Evolutionary conservation across 1,140 invertebrate genomes (phyloP), one percentile per base, ranked within the genome.

Genomic region (Drosophila tani): DNA sequence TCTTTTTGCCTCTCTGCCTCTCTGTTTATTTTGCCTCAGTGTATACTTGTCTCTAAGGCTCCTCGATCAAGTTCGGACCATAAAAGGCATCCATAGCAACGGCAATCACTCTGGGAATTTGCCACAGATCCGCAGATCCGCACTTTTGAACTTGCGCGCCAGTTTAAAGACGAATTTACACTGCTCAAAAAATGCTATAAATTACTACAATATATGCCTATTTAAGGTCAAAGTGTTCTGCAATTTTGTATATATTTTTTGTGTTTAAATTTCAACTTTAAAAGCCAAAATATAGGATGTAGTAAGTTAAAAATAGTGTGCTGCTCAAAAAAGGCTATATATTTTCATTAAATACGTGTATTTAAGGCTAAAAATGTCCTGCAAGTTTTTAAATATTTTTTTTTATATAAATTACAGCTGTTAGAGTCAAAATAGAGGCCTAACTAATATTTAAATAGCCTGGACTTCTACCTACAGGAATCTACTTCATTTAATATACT

Each of bases 111-210:
- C 65, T 17, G 19, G n/a, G 45, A 41, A 71, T 70, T 38, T 50
- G 65, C 46, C 66, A 64, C 59, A 65, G 60, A 32, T 68, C n/a
- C 8, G 57, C 49, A 59, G 32, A 29, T 17, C 59, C 15, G 60
- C 21, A 77, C 57, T 78, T 63, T 78, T 78, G 64, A 69, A 78
- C 75, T 78, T 68, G 63, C 73, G 73, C 70, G 71, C 74, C 60
- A 76, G 15, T 66, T 66, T 58, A 49, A 59, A 29, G 8, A n/a
- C 43, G 15, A 29, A 29, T 5, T 15, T 51, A 19, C 2, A 32
- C 11, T 19, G n/a, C 12, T 3, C 12, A 35, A 53, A 19, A 55
- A 35, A 14, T 5, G 1, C 1, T 1, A 35, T 5, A 29, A 6
- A 29, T 29, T 29, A 29, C 27, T 29, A 29, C 0, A 6, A 27